These are phyloP conservation scores for Melitaea athalia DNA, from an alignment of 2,888 invertebrate genomes.

Conservation along the genomic window DNA sequence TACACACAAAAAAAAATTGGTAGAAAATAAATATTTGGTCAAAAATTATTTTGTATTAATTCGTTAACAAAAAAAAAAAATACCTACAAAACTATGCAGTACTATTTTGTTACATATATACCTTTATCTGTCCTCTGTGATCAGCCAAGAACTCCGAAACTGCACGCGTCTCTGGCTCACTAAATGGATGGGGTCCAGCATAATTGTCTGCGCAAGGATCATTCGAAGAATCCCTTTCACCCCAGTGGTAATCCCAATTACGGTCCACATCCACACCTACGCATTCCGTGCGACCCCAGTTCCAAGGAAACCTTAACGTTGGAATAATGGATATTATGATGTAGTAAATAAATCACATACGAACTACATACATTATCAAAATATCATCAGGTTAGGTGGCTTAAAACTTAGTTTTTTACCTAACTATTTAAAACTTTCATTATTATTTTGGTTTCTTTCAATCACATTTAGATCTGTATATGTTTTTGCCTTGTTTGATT, in stretches of 20 bases:
- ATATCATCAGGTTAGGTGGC: too few species aligned
- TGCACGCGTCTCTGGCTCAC: constrained; percentile 89
- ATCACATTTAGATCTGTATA: not conserved
- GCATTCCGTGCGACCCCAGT: constrained; percentile 84
- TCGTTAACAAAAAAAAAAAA: too few species aligned
- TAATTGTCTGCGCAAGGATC: constrained; percentile 89
- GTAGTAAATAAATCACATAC: too few species aligned
- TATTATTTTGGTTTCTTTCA: too few species aligned
- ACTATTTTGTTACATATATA: constrained; percentile 42
- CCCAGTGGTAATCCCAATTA: constrained; percentile 90
- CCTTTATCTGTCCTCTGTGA: constrained; percentile 83
- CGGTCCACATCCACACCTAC: constrained; percentile 89
- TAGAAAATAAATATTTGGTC: too few species aligned
- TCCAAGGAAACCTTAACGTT: constrained; percentile 75
- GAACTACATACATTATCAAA: too few species aligned
- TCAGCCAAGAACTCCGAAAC: constrained; percentile 84
- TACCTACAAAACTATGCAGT: too few species aligned
- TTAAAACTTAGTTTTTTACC: too few species aligned
- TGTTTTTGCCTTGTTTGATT: not conserved
- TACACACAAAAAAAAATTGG: too few species aligned
- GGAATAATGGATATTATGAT: not conserved
- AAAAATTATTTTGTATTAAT: too few species aligned
- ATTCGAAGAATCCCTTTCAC: constrained; percentile 85
- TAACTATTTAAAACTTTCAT: too few species aligned
- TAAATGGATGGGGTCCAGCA: constrained; percentile 87